phyloP scores from a whole-genome alignment of 2,888 invertebrate species.

The Drosophila imparisetae region DNA sequence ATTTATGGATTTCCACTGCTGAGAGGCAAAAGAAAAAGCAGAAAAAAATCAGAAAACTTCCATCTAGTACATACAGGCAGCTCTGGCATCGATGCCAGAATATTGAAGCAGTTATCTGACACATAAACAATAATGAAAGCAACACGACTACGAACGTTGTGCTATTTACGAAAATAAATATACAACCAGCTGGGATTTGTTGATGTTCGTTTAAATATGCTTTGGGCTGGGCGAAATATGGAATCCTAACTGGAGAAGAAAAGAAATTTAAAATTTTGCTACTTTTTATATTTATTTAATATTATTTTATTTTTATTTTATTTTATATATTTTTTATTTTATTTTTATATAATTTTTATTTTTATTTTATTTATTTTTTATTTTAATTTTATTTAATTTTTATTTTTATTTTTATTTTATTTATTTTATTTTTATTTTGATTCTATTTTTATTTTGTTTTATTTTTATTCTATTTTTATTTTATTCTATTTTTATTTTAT shows the following conservation, averaged over 20 bases:
- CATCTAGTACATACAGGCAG: neutral
- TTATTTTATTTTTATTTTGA: too few relatives aligned
- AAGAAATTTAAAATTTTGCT: neutral
- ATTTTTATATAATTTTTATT: too few relatives aligned
- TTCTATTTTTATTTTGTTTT: neutral
- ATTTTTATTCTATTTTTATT: neutral
- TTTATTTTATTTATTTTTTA: too few relatives aligned
- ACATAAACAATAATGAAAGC: conserved; percentile 70
- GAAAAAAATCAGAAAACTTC: conserved; percentile 2
- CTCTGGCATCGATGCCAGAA: conserved; percentile 41
- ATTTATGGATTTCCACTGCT: conserved; percentile 64
- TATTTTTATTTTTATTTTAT: too few relatives aligned
- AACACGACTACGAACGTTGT: conserved; percentile 16
- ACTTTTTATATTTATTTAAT: neutral
- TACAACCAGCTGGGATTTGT: neutral
- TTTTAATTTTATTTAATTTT: neutral
- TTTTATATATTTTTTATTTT: too few relatives aligned
- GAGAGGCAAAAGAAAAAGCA: neutral
- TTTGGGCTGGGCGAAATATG: neutral
- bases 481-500: neutral
- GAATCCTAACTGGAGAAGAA: neutral
- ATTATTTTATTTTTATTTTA: neutral
- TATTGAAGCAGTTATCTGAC: conserved; percentile 45
- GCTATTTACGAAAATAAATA: neutral
- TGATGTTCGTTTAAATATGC: neutral